A percentile compares a stretch with the other conserved stretches of the same genome.
Evolutionary conservation across 1,140 invertebrate species (phyloP).

Genomic region (Scaptomyza montana): DNA sequence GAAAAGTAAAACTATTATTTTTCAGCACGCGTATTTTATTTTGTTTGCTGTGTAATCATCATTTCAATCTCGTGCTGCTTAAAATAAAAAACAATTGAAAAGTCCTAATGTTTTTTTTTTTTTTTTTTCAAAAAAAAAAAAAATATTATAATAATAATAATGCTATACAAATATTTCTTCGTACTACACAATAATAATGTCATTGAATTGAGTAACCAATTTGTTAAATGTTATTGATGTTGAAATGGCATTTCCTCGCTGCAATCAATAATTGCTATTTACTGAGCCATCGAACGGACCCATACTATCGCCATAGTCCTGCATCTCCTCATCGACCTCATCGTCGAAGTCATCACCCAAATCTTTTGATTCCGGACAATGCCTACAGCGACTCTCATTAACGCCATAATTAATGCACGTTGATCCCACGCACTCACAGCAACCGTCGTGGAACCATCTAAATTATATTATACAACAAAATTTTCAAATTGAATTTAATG

Average conservation of each 20-base stretch:
- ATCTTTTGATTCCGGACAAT: conserved; percentile 78
- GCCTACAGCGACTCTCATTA: conserved; percentile 87
- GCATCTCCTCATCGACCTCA: conserved; percentile 74
- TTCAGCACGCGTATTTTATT: background rate
- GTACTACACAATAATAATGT: conserved; percentile 80
- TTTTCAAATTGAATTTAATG: background rate
- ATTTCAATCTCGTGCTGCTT: conserved; percentile 47
- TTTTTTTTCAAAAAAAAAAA: conserved; percentile 62
- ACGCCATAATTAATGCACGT: conserved; percentile 96
- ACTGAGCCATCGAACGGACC: conserved; percentile 78
- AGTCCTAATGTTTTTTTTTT: conserved; percentile 33
- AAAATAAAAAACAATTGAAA: conserved; percentile 67
- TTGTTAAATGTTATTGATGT: conserved; percentile 66
- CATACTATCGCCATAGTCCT: conserved; percentile 78
- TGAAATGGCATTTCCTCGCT: conserved; percentile 61
- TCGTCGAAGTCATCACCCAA: conserved; percentile 66
- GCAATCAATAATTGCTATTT: conserved; percentile 75
- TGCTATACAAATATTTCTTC: conserved; percentile 80
- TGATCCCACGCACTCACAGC: conserved; percentile 96
- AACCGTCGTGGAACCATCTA: conserved; percentile 97
- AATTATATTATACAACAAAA: conserved; percentile 53
- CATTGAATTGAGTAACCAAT: conserved; percentile 79
- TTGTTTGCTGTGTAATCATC: conserved; percentile 26
- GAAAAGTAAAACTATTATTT: background rate
- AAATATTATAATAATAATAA: conserved; percentile 71